phyloP scores from a whole-genome alignment of 2,888 invertebrate species.

The Trachelus troglodyta region DNA sequence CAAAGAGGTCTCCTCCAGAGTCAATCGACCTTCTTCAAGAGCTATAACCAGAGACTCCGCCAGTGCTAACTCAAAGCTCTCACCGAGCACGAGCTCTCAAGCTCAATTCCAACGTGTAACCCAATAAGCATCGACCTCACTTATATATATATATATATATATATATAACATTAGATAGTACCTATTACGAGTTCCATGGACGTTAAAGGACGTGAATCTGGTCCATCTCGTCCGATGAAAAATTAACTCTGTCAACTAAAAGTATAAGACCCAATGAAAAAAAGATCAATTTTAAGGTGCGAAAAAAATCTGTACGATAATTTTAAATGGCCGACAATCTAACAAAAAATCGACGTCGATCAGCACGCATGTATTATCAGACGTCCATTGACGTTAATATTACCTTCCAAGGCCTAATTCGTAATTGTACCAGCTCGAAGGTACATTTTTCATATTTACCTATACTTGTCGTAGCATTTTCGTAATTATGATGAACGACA shows the following conservation, averaged over 20 bases:
- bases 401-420: neutral
- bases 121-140: neutral
- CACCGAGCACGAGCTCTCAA: neutral
- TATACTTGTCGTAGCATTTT: neutral
- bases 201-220: neutral
- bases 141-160: neutral
- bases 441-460: neutral
- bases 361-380: neutral
- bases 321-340: neutral
- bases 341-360: neutral
- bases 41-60: neutral
- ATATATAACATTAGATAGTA: neutral
- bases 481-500: neutral
- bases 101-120: neutral
- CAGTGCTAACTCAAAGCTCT: neutral
- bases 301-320: neutral
- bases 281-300: neutral
- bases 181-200: neutral
- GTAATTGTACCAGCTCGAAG: neutral
- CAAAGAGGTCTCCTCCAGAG: neutral
- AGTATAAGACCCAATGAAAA: neutral
- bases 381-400: neutral
- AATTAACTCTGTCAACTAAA: neutral
- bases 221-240: neutral
- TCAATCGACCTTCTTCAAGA: neutral